Conservation (phyloP, 2,797 vertebrate species). For the Notolabrus celidotus region DNA sequence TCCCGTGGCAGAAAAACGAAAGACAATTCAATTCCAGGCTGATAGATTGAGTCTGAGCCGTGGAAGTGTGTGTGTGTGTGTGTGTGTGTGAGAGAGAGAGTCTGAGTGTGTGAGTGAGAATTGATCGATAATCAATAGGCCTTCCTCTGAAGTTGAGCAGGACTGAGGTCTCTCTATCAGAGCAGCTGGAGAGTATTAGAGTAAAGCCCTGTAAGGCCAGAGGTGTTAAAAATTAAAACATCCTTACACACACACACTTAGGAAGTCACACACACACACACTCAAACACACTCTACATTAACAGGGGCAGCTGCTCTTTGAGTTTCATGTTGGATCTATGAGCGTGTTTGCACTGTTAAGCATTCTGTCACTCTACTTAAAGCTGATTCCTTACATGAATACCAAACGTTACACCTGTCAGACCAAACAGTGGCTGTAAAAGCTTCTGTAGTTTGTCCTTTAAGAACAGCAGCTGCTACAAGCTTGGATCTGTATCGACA, state of each 20-base stretch:
- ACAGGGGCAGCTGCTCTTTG: not conserved
- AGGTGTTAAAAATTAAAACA: constrained; percentile 51
- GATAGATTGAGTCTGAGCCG: constrained; percentile 72
- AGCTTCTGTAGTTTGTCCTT: too few relatives aligned
- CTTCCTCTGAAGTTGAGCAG: constrained; percentile 47
- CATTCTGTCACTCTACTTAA: not conserved
- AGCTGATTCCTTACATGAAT: not conserved
- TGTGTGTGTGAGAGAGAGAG: constrained; percentile 21
- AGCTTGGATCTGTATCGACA: not conserved
- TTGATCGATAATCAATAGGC: constrained; percentile 75
- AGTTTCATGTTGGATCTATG: not conserved
- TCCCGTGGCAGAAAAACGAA: constrained; percentile 58
- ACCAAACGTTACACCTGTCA: not conserved
- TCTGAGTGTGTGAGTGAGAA: constrained; percentile 25
- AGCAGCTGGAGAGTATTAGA: constrained; percentile 66
- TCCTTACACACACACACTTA: not conserved
- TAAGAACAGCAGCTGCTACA: too few relatives aligned
- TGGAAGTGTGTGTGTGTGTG: constrained; percentile 43
- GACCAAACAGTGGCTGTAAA: constrained; percentile 3
- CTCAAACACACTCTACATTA: not conserved
- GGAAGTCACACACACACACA: not conserved
- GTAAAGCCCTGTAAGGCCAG: constrained; percentile 62
- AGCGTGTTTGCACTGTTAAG: not conserved
- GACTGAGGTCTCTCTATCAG: constrained; percentile 62
- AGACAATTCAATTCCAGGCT: constrained; percentile 68